Conservation (phyloP, 30 jellyfish, hydroid and myxozoan genomes). For the Aurelia sp. region DNA sequence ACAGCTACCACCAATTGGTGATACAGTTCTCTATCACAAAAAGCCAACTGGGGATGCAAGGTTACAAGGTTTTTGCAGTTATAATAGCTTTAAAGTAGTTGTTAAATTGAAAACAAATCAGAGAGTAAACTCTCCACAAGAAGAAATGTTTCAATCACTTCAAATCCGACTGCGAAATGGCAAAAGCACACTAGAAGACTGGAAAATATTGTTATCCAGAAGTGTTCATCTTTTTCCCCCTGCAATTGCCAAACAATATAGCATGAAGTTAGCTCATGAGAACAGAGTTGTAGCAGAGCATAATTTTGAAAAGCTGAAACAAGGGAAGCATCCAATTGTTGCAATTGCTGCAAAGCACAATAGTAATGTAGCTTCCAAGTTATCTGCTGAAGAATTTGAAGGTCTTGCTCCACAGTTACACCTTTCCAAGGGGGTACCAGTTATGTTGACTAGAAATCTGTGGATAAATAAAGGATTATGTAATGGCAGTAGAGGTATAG, state of each 20-base stretch:
- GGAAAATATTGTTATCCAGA: too few species aligned
- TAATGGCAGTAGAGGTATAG: not conserved
- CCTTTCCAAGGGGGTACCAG: not conserved
- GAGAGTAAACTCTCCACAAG: too few species aligned
- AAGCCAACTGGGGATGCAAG: slow-evolving; percentile 23
- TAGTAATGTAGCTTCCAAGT: not conserved
- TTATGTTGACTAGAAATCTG: not conserved
- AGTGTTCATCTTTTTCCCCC: too few species aligned
- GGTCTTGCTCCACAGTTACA: not conserved
- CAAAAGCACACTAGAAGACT: too few species aligned
- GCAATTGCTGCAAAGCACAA: not conserved
- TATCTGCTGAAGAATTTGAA: not conserved
- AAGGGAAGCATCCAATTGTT: not conserved
- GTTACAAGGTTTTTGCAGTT: slow-evolving; percentile 32
- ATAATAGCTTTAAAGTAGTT: too few species aligned
- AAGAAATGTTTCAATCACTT: too few species aligned
- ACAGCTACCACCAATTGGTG: slow-evolving; percentile 67
- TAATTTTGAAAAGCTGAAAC: not conserved
- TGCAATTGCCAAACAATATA: too few species aligned
- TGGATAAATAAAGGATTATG: not conserved
- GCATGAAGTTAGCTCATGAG: not conserved
- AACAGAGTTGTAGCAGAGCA: not conserved
- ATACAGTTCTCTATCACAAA: slow-evolving; percentile 12
- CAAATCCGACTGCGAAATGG: too few species aligned
- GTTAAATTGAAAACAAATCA: too few species aligned